A percentile compares a stretch with the other conserved stretches of the same genome.
Conservation (phyloP, 1,140 invertebrate species). For the Drosophila athabasca region DNA sequence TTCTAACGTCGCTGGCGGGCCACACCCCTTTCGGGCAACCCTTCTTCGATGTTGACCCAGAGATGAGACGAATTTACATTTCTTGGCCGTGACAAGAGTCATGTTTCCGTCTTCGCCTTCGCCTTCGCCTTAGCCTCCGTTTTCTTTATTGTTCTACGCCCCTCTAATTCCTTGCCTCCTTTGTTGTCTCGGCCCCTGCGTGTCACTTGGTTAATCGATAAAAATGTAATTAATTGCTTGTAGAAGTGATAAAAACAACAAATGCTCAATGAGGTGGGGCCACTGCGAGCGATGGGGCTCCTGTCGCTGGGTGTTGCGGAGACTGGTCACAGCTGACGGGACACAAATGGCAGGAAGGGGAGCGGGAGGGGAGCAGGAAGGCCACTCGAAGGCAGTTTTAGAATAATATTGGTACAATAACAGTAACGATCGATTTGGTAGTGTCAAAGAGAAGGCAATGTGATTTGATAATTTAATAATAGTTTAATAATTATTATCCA, state of each 20-base stretch:
- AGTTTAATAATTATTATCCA: too few relatives aligned
- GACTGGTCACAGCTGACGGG: slow-evolving; percentile 62
- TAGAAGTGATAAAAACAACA: slow-evolving; percentile 61
- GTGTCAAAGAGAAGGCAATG: too few relatives aligned
- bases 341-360: slow-evolving; percentile 6
- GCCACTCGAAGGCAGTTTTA: too few relatives aligned
- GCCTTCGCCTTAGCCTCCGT: neutral
- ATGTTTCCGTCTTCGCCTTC: slow-evolving; percentile 44
- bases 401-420: too few relatives aligned
- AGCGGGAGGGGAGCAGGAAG: too few relatives aligned
- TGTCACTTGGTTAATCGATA: slow-evolving; percentile 73
- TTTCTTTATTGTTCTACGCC: too few relatives aligned
- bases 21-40: slow-evolving; percentile 47
- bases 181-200: slow-evolving; percentile 7
- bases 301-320: slow-evolving; percentile 1
- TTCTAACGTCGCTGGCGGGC: slow-evolving; percentile 55
- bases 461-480: too few relatives aligned
- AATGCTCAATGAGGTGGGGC: slow-evolving; percentile 5
- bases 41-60: slow-evolving; percentile 20
- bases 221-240: slow-evolving; percentile 73
- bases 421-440: too few relatives aligned
- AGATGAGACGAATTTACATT: slow-evolving; percentile 45
- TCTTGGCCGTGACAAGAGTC: slow-evolving; percentile 22
- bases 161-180: neutral
- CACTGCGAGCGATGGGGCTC: neutral